A percentile compares a stretch with the other conserved stretches of the same genome.
Conservation (phyloP, 2,113 vertebrate genomes). For the Meles meles region DNA sequence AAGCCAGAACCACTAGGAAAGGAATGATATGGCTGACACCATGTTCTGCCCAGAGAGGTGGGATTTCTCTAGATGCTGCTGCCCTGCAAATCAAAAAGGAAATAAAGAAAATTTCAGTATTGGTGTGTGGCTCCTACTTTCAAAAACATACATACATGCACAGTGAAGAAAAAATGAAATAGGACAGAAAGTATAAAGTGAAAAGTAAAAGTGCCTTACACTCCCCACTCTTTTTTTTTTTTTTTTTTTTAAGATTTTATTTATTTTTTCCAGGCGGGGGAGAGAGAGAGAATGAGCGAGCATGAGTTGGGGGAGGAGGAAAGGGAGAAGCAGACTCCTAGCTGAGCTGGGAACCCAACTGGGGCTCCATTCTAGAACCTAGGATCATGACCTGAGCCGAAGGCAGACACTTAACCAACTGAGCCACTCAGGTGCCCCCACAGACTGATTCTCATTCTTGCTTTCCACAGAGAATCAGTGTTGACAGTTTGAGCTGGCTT, state of each 20-base stretch:
- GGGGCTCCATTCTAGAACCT: too few relatives aligned
- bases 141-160: background rate
- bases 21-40: background rate
- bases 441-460: background rate
- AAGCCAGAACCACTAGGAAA: background rate
- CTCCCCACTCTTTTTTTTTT: background rate
- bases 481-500: background rate
- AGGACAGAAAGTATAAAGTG: background rate
- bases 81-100: conserved; percentile 40
- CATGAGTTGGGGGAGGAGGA: too few relatives aligned
- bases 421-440: too few relatives aligned
- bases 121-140: too few relatives aligned
- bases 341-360: too few relatives aligned
- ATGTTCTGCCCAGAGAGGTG: background rate
- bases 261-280: too few relatives aligned
- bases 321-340: too few relatives aligned
- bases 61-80: background rate
- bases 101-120: background rate
- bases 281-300: too few relatives aligned
- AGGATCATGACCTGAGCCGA: too few relatives aligned
- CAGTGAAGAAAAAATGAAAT: background rate
- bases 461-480: background rate
- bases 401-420: too few relatives aligned
- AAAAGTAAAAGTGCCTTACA: background rate
- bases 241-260: too few relatives aligned